Percentiles rank a stretch among this genome's conserved stretches.
Conservation (phyloP, 1,140 invertebrate genomes). For the Pectinophora gossypiella region DNA sequence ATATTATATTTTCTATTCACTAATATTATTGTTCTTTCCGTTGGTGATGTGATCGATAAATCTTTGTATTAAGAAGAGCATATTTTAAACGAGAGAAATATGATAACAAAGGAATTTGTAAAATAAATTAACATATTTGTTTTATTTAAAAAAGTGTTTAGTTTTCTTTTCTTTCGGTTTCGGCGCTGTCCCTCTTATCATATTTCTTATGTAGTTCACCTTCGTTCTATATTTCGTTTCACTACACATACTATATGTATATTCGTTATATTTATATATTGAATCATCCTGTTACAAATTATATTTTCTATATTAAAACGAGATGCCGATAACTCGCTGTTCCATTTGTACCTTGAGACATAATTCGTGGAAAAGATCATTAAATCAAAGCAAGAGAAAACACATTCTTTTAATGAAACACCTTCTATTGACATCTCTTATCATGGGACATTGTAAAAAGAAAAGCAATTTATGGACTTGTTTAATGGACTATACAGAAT, state of each 20-base stretch:
- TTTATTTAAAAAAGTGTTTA: constrained; percentile 61
- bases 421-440: constrained; percentile 12
- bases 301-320: constrained; percentile 69
- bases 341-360: constrained; percentile 67
- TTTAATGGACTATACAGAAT: too few relatives aligned
- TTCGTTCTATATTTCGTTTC: constrained; percentile 34
- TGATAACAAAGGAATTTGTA: constrained; percentile 74
- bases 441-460: too few relatives aligned
- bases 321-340: constrained; percentile 56
- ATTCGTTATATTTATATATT: constrained; percentile 62
- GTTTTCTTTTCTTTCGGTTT: constrained; percentile 31
- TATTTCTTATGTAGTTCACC: constrained; percentile 45
- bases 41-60: constrained; percentile 71
- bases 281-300: constrained; percentile 62
- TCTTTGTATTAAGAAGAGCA: constrained; percentile 71
- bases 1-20: constrained; percentile 48
- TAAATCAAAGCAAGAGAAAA: constrained; percentile 53
- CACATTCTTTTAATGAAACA: constrained; percentile 53
- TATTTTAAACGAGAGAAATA: constrained; percentile 73
- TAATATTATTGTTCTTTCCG: constrained; percentile 51
- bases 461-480: too few relatives aligned
- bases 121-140: constrained; percentile 75
- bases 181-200: constrained; percentile 27
- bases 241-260: constrained; percentile 51
- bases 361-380: constrained; percentile 54